Conservation (phyloP, 2,113 vertebrate species). For the Etia nguti region DNA sequence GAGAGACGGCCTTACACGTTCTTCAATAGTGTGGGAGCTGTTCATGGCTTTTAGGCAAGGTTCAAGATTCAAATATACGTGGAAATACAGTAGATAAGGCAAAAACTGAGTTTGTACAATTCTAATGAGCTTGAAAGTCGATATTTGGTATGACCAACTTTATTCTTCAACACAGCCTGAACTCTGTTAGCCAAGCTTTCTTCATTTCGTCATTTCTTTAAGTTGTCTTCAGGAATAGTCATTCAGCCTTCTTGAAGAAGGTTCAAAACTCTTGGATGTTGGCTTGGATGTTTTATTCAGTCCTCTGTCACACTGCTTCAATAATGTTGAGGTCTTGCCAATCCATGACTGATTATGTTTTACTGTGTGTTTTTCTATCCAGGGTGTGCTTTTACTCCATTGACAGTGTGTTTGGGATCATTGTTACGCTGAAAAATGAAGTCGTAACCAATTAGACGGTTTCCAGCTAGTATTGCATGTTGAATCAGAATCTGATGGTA, state of each 20-base stretch:
- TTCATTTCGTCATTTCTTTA: not conserved
- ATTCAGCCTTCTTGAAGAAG: not conserved
- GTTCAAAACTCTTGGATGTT: not conserved
- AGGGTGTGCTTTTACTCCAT: not conserved
- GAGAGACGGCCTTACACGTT: not conserved
- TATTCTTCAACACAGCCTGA: not conserved
- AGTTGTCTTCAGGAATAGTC: not conserved
- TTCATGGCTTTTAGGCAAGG: not conserved
- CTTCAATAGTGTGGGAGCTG: not conserved
- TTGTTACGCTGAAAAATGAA: not conserved
- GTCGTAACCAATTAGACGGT: not conserved
- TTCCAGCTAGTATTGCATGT: accelerated
- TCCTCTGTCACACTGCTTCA: not conserved
- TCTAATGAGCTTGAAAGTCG: not conserved
- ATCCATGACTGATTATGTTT: not conserved
- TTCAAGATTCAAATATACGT: not conserved
- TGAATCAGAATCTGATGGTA: not conserved
- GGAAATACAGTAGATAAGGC: no score
- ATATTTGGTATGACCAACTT: not conserved
- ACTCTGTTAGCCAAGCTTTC: not conserved
- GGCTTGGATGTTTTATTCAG: not conserved
- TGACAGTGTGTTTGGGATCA: not conserved
- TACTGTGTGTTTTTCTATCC: not conserved
- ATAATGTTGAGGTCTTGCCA: not conserved
- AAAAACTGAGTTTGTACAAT: not conserved